Evolutionary conservation across 2,113 vertebrate species (phyloP).

Genomic region (Aplodontia rufa): DNA sequence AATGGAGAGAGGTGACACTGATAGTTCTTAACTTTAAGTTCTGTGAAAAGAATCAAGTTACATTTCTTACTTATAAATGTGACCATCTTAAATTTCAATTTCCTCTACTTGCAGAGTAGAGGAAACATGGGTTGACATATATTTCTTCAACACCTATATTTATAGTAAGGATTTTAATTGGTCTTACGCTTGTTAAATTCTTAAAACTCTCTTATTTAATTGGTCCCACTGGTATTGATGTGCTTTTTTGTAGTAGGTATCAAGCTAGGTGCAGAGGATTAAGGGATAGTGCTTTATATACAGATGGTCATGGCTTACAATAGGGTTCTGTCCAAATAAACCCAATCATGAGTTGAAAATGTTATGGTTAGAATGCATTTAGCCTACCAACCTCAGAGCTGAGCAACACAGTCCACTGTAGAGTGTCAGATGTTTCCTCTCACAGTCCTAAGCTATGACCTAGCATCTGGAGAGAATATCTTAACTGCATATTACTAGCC

Average conservation of each 20-base stretch:
- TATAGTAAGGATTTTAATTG: background rate
- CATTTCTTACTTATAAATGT: slow-evolving; percentile 11
- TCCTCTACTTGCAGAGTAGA: background rate
- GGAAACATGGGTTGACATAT: background rate
- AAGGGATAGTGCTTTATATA: background rate
- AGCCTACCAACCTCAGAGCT: background rate
- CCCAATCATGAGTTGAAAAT: background rate
- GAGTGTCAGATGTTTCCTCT: background rate
- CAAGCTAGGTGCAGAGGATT: background rate
- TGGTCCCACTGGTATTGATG: background rate
- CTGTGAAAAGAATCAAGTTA: background rate
- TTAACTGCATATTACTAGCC: no score
- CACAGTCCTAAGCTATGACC: background rate
- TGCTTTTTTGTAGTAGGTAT: background rate
- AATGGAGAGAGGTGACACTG: background rate
- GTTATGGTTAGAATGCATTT: background rate
- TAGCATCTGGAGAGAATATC: background rate
- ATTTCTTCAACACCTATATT: background rate
- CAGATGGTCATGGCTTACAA: background rate
- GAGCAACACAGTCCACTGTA: background rate
- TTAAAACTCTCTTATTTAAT: background rate
- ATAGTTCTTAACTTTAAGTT: slow-evolving; percentile 7
- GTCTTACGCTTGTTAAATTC: background rate
- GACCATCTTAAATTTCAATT: background rate
- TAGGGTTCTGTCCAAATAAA: background rate